A percentile compares a stretch with the other conserved stretches of the same genome.
Conservation (phyloP, 2,113 vertebrate genomes). For the Oncorhynchus tshawytscha region DNA sequence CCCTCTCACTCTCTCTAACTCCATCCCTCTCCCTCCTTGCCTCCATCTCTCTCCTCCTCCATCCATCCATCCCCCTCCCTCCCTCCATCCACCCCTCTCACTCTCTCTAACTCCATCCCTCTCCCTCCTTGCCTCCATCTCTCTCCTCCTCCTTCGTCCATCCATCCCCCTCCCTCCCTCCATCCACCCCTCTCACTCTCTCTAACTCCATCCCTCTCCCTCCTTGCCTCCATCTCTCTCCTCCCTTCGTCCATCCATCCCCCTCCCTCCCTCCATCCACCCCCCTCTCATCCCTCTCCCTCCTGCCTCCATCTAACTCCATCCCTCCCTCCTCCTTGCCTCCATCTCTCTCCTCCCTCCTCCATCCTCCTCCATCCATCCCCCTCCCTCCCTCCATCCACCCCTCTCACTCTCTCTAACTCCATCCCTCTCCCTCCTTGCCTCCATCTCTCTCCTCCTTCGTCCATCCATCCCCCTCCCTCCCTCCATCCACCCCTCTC, state of each 20-base stretch:
- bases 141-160: no score
- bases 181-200: no score
- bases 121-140: no score
- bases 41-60: no score
- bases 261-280: neutral
- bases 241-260: neutral
- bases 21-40: neutral
- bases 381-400: neutral
- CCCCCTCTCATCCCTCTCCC: neutral
- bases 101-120: no score
- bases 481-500: neutral
- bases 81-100: no score
- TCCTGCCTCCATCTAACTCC: no score
- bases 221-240: neutral
- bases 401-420: neutral
- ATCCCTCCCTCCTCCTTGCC: neutral
- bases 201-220: neutral
- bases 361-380: no score
- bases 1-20: neutral
- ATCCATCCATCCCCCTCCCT: no score
- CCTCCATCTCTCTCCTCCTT: conserved; percentile 2
- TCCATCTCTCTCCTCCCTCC: no score
- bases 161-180: no score
- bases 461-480: neutral
- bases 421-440: neutral